Evolutionary conservation across 2,113 vertebrate genomes (phyloP), one percentile per base, ranked within the genome.

Genomic region (Hyla sarda): DNA sequence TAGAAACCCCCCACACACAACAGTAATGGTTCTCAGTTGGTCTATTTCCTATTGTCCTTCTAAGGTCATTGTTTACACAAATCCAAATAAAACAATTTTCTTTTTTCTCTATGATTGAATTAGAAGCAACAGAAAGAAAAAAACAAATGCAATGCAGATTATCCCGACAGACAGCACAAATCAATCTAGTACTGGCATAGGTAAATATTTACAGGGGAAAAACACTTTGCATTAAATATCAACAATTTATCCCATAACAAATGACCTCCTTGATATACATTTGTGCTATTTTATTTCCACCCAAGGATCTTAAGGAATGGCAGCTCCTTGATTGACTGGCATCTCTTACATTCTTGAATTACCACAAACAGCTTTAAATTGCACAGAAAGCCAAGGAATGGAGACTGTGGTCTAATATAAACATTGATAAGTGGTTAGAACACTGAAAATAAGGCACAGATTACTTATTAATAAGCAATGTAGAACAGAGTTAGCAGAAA

Each of bases 391-490:
- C 58, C 13, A 16, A 11, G 60, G 25, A 62, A 6, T 0, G 16
- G 21, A 62, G 34, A 13, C 21, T 65, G 21, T 47, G 30, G 34
- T 25, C 56, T 23, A 37, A 25, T 25, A 58, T 10, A 14, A 52
- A 28, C 34, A 76, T 17, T 50, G n/a, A 19, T 28, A 80, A 80
- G 77, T 30, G 58, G 17, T 48, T 62, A 25, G 2, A 81, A 65
- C 34, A 65, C 34, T 5, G 41, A 81, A 41, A 47, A 41, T 45
- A 54, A 77, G n/a, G n/a, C 12, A 74, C 2, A 32, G 21, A 77
- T 77, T 19, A 54, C 34, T 65, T 81, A 65, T 62, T 81, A 81
- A 81, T 81, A 81, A 65, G 56, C 78, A 47, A 47, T 81, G 62
- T 81, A 25, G 56, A 1, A 81, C 14, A 65, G 8, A 60, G 23